Percentiles rank a stretch among this genome's conserved stretches.
Conservation (phyloP, 2,888 invertebrate genomes). For the Hirtodrosophila confusa region DNA sequence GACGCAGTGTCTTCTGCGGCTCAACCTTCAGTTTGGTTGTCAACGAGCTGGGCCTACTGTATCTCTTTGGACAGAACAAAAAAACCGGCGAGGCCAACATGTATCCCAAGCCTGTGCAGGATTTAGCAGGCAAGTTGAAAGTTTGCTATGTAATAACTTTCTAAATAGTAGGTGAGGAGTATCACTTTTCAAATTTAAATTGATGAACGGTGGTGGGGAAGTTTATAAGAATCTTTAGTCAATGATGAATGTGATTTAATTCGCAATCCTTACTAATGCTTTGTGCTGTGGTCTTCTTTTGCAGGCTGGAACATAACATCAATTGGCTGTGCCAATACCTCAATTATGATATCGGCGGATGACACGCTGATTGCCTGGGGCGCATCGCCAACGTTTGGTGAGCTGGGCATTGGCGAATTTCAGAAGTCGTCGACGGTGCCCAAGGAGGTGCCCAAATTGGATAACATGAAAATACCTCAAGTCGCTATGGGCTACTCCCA, state of each 20-base stretch:
- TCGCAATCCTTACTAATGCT: background rate
- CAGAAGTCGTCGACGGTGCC: conserved; percentile 94
- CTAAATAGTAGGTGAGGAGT: too few species aligned
- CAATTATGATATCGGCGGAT: conserved; percentile 94
- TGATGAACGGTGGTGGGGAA: too few species aligned
- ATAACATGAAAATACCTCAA: conserved; percentile 90
- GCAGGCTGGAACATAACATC: conserved; percentile 94
- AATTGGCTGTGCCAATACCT: conserved; percentile 93
- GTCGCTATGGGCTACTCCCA: conserved; percentile 95
- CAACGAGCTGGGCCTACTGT: conserved; percentile 90
- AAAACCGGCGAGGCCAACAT: conserved; percentile 97
- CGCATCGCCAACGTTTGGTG: conserved; percentile 96
- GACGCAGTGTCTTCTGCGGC: conserved; percentile 92
- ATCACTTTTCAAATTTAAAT: too few species aligned
- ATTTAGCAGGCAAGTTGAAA: conserved; percentile 87
- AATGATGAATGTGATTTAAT: too few species aligned
- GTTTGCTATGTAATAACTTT: too few species aligned
- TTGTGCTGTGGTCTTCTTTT: background rate
- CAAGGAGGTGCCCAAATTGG: conserved; percentile 92
- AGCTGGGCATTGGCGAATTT: conserved; percentile 95
- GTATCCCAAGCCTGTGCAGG: conserved; percentile 97
- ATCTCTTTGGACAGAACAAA: conserved; percentile 96
- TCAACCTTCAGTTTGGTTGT: conserved; percentile 94
- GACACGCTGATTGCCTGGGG: conserved; percentile 96
- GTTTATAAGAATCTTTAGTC: too few species aligned